phyloP scores from a whole-genome alignment of 2,113 vertebrate genomes.

The Ondatra zibethicus region DNA sequence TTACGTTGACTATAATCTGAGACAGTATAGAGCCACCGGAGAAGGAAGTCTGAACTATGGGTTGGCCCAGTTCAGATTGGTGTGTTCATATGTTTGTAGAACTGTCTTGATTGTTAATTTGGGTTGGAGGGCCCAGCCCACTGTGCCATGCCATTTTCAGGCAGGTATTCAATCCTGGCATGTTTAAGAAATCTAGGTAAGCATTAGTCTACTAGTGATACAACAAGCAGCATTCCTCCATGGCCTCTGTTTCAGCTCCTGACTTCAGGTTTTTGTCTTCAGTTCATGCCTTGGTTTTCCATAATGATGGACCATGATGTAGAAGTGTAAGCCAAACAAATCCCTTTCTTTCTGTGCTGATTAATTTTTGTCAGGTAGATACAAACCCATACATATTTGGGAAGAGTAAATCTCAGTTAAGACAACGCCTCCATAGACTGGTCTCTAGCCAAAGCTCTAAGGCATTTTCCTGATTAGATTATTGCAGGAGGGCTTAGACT shows the following conservation, averaged over 20 bases:
- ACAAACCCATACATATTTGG: not conserved
- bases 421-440: not conserved
- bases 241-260: not conserved
- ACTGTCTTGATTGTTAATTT: not conserved
- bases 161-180: not conserved
- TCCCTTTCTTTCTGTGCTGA: not conserved
- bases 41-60: not conserved
- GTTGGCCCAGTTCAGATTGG: not conserved
- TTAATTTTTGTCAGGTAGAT: not conserved
- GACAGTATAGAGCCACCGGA: not conserved
- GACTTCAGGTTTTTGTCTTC: not conserved
- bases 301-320: not conserved
- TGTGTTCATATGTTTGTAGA: not conserved
- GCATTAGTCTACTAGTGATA: not conserved
- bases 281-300: not conserved
- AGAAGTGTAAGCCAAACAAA: not conserved
- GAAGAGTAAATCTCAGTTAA: not conserved
- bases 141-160: not conserved
- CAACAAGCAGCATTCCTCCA: not conserved
- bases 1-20: not conserved
- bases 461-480: not conserved
- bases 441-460: not conserved
- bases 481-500: not conserved
- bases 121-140: not conserved
- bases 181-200: not conserved